Evolutionary conservation across 2,888 invertebrate species (phyloP), one percentile per base, ranked within the genome.

Genomic region (Drosophila histrio): DNA sequence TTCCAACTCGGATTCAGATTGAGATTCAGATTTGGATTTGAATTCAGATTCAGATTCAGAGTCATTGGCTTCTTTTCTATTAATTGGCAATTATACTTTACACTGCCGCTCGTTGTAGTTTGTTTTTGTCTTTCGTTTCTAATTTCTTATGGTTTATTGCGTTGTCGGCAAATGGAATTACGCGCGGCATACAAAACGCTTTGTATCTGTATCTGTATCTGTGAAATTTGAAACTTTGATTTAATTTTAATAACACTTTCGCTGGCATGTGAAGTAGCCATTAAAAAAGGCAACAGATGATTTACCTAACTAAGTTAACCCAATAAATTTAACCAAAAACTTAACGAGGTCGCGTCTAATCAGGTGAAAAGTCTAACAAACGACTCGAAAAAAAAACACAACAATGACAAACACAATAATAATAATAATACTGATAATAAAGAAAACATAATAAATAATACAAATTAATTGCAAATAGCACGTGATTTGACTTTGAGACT

Each of bases 31-130:
- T 36, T 56, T 8, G 2, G 19, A 38, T 52, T 52, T 24, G 28
- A 36, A 59, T 43, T 57, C 39, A n/a, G 41, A 58, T 41, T 68
- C 46, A 26, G 36, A 63, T 39, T 50, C 59, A 63, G 67, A 79
- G 73, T 73, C 76, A 66, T 71, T 73, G 76, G 76, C 67, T 77
- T 78, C 73, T 74, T n/a, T n/a, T n/a, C n/a, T 74, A 80, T 85
- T 85, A 85, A 86, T 81, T 81, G 86, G 66, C 81, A 85, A 86
- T 83, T 77, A 83, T 83, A 78, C 70, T 72, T 62, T 66, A 64
- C 68, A 60, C 86, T 77, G 64, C 19, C 28, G 26, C 39, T 28
- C 50, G 19, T 11, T 15, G 15, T 15, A 5, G 6, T 28, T 38
- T 43, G 22, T 43, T 26, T 36, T 64, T 64, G 52, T 70, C 66